Evolutionary conservation across 1,140 invertebrate genomes (phyloP).

Genomic region (Calosoma granatense): DNA sequence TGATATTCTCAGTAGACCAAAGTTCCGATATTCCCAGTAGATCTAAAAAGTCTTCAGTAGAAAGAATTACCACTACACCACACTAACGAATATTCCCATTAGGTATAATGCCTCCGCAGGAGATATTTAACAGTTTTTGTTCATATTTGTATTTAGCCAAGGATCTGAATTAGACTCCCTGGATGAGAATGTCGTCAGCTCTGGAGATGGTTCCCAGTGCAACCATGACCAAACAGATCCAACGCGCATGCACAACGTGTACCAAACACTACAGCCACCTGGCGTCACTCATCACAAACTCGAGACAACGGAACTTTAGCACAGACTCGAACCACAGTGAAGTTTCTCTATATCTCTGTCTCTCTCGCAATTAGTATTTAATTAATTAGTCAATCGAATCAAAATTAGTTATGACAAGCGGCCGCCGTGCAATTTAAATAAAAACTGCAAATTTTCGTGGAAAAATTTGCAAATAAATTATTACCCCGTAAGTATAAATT

Average conservation of each 20-base stretch:
- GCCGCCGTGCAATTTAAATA: conserved; percentile 4
- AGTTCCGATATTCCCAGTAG: too few species aligned
- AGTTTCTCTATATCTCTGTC: too few species aligned
- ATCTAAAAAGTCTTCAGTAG: conserved; percentile 8
- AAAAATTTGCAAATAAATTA: too few species aligned
- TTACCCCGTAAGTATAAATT: too few species aligned
- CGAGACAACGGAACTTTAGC: conserved; percentile 70
- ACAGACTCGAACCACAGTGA: too few species aligned
- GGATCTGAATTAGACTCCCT: conserved; percentile 71
- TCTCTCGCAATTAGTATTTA: too few species aligned
- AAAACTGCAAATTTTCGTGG: background rate
- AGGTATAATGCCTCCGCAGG: too few species aligned
- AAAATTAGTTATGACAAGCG: background rate
- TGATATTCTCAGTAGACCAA: too few species aligned
- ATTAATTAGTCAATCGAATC: background rate
- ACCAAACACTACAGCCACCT: conserved; percentile 54
- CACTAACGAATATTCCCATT: too few species aligned
- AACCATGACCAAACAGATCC: conserved; percentile 37
- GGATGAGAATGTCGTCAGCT: conserved; percentile 73
- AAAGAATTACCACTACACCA: too few species aligned
- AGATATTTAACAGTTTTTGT: conserved; percentile 8
- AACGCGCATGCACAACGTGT: conserved; percentile 39
- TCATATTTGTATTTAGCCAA: conserved; percentile 37
- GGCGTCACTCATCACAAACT: conserved; percentile 62
- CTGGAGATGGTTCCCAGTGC: conserved; percentile 45